Evolutionary conservation across 2,888 invertebrate species (phyloP).

Genomic region (Cheilosia vulpina): DNA sequence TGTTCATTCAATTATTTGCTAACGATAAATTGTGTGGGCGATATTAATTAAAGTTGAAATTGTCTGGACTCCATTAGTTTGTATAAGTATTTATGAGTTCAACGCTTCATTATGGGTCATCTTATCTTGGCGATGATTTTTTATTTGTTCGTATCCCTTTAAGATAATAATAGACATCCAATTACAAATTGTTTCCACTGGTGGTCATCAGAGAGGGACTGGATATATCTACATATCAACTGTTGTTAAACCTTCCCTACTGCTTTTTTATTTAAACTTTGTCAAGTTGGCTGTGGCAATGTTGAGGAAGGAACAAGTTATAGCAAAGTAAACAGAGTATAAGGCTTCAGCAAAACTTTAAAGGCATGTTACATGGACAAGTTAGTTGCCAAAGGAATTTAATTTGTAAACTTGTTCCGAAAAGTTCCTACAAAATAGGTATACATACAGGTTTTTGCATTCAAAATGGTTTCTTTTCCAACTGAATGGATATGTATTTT

Average conservation of each 20-base stretch:
- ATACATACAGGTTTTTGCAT: background rate
- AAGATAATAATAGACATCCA: conserved; percentile 4
- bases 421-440: background rate
- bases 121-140: too few relatives aligned
- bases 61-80: background rate
- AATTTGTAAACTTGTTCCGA: conserved; percentile 3
- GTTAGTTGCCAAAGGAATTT: conserved; percentile 3
- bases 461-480: too few relatives aligned
- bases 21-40: conserved; percentile 5
- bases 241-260: conserved; percentile 18
- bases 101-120: too few relatives aligned
- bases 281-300: conserved; percentile 5
- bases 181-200: conserved; percentile 13
- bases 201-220: background rate
- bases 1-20: conserved; percentile 5
- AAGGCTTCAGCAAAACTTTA: conserved; percentile 7
- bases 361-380: conserved; percentile 5
- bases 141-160: background rate
- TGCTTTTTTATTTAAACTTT: conserved; percentile 6
- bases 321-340: conserved; percentile 1
- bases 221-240: background rate
- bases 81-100: background rate
- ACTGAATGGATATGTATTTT: too few relatives aligned
- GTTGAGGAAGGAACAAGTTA: background rate
- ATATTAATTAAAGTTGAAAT: conserved; percentile 4